Evolutionary conservation across 2,113 vertebrate genomes (phyloP), one percentile per base, ranked within the genome.

Genomic region (Menidia beryllina): DNA sequence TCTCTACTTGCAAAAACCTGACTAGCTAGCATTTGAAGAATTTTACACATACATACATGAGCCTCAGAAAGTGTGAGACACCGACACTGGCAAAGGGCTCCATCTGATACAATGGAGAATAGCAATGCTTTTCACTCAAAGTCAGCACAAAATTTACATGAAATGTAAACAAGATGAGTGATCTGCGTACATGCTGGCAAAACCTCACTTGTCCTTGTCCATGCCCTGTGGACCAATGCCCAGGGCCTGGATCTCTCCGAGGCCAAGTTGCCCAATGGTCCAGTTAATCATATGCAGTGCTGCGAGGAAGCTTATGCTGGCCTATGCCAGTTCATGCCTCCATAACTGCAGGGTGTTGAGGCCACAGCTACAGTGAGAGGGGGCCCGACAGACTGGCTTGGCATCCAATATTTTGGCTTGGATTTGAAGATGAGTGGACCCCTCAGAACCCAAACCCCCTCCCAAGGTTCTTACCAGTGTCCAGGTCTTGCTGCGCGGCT

Each of bases 261-360:
- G 86, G 91, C 92, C 91, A 90, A 91, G 86, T 87, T 93, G 86
- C 91, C 86, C 93, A 93, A 91, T 92, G 91, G 89, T 88, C 90
- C 93, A 92, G 90, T 84, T 92, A 93, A 93, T 93, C 87, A 92
- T 91, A 93, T 93, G 91, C 93, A 91, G 91, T 59, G 90, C 90
- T 73, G 79, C 58, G 67, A 91, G 88, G 85, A 90, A 86, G 85
- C 85, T 85, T 85, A 81, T 84, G 86, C 39, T 77, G 73, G 53
- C 73, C 79, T 60, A 78, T 87, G 89, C 91, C 91, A 92, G 89
- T 77, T 84, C 66, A 59, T 77, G 85, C 71, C 82, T 88, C 79
- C 75, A 8, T 84, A 67, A 70, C 83, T 34, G 73, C 66, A 27
- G 85, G 82, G 80, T 68, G 84, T 84, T 43, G 48, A 88, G 82